Percentiles rank a stretch among this genome's conserved stretches.
Conservation (phyloP, 2,113 vertebrate species). For the Vidua macroura region DNA sequence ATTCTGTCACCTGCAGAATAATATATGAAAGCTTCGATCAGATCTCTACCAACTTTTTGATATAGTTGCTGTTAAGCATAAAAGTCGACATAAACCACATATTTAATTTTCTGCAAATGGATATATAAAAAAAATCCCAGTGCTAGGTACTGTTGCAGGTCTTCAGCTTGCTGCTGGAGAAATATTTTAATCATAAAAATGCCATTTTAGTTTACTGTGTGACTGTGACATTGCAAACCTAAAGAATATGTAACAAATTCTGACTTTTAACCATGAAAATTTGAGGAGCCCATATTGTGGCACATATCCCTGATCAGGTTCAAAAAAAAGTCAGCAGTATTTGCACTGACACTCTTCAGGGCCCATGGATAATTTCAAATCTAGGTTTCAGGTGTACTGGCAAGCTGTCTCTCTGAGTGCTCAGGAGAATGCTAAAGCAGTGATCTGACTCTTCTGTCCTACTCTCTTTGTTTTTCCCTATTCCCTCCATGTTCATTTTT, state of each 20-base stretch:
- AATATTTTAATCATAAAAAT: neutral
- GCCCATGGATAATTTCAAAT: neutral
- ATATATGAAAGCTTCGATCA: neutral
- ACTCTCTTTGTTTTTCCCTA: neutral
- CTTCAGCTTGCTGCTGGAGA: neutral
- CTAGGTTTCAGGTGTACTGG: neutral
- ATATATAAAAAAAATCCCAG: neutral
- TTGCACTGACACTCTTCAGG: neutral
- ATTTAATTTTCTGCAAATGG: constrained; percentile 13
- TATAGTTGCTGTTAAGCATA: neutral
- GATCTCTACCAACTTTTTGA: neutral
- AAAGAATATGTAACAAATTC: neutral
- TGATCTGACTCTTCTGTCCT: neutral
- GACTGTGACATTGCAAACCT: neutral
- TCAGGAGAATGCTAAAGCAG: neutral
- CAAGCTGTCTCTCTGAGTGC: neutral
- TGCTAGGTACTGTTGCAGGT: neutral
- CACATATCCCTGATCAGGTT: neutral
- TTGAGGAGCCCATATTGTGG: neutral
- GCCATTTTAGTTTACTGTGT: neutral
- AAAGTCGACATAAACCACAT: neutral
- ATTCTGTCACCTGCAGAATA: neutral
- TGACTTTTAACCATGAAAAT: neutral
- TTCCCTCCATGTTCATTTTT: neutral
- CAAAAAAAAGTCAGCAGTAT: neutral